Evolutionary conservation across 2,888 invertebrate species (phyloP).

Genomic region (Zaprionus lineosus): DNA sequence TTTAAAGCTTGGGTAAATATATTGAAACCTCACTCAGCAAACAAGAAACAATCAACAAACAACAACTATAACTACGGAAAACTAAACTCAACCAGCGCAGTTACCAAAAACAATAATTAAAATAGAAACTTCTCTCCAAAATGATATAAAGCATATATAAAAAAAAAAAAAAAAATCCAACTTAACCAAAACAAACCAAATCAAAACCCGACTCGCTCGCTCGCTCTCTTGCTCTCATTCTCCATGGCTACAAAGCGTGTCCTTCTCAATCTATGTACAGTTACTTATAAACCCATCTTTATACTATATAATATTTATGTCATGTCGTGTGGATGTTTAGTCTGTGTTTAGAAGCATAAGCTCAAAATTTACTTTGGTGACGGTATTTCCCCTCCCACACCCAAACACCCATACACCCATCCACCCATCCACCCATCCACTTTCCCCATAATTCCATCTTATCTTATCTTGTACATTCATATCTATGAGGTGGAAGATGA

Average conservation of each 20-base stretch:
- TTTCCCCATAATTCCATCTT: no score
- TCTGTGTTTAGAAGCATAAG: slow-evolving; percentile 29
- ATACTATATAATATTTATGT: slow-evolving; percentile 12
- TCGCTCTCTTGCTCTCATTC: slow-evolving; percentile 61
- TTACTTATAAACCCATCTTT: slow-evolving; percentile 20
- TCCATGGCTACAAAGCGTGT: slow-evolving; percentile 42
- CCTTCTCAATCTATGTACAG: slow-evolving; percentile 38
- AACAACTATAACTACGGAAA: slow-evolving; percentile 52
- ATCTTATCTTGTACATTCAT: no score
- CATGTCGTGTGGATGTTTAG: slow-evolving; percentile 19
- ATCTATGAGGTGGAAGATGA: slow-evolving; percentile 15
- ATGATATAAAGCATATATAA: not conserved
- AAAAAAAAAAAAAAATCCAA: slow-evolving; percentile 7
- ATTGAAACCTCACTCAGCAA: slow-evolving; percentile 59
- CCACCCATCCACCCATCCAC: not conserved
- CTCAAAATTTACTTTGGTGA: slow-evolving; percentile 49
- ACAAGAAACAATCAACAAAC: slow-evolving; percentile 28
- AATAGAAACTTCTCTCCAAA: slow-evolving; percentile 8
- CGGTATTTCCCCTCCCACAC: slow-evolving; percentile 29
- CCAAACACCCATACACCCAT: not conserved
- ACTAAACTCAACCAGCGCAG: slow-evolving; percentile 67
- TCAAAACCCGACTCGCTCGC: slow-evolving; percentile 56
- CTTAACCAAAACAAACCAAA: slow-evolving; percentile 6
- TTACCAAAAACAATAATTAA: slow-evolving; percentile 24
- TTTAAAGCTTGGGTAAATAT: slow-evolving; percentile 98